Evolutionary conservation across 2,113 vertebrate genomes (phyloP).

Genomic region (Polypterus senegalus): DNA sequence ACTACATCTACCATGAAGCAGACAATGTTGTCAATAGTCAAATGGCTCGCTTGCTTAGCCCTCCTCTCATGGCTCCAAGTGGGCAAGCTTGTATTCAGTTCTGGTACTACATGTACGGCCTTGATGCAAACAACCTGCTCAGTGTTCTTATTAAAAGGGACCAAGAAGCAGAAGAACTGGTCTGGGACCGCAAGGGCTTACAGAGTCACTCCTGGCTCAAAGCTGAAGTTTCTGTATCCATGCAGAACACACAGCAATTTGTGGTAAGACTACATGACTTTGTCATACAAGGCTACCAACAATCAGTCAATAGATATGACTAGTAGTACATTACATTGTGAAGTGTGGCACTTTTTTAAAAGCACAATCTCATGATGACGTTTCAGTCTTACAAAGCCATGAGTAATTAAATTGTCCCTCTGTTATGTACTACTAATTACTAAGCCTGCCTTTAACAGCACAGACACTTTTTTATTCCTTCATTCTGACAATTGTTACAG

Average conservation of each 20-base stretch:
- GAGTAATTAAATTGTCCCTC: too few relatives aligned
- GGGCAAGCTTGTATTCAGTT: constrained; percentile 47
- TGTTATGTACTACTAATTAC: too few relatives aligned
- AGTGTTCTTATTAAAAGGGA: constrained; percentile 34
- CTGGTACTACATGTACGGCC: constrained; percentile 55
- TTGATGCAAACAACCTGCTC: constrained; percentile 19
- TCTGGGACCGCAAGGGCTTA: constrained; percentile 44
- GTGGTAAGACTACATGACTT: constrained; percentile 35
- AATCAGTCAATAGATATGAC: too few relatives aligned
- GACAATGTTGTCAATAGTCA: constrained; percentile 37
- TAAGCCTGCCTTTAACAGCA: too few relatives aligned
- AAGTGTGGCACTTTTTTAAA: too few relatives aligned
- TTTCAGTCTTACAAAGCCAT: too few relatives aligned
- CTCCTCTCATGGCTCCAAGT: constrained; percentile 22
- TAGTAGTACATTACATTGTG: too few relatives aligned
- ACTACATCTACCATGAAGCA: constrained; percentile 54
- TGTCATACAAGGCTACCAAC: too few relatives aligned
- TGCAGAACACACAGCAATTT: constrained; percentile 23
- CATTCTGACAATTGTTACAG: too few relatives aligned
- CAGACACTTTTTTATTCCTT: too few relatives aligned
- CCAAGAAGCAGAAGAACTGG: constrained; percentile 12
- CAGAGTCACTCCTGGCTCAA: constrained; percentile 57
- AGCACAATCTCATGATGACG: too few relatives aligned
- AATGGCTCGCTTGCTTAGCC: constrained; percentile 44
- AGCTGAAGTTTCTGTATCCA: constrained; percentile 37